Evolutionary conservation across 2,888 invertebrate species (phyloP).

Genomic region (Drosophila falleni): DNA sequence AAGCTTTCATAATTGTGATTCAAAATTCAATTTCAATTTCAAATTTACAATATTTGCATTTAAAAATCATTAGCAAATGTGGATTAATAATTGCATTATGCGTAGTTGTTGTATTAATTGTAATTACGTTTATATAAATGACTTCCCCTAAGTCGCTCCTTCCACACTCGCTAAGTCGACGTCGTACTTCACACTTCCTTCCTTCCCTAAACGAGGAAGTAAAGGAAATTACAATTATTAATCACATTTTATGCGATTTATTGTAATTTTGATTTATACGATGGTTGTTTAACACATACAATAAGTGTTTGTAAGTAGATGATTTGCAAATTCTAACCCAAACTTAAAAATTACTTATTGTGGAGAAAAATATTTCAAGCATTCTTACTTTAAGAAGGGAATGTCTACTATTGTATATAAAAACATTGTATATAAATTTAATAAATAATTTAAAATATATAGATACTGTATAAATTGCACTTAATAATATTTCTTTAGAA

Average conservation of each 20-base stretch:
- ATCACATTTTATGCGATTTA: slow-evolving; percentile 57
- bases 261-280: slow-evolving; percentile 66
- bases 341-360: slow-evolving; percentile 8
- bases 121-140: slow-evolving; percentile 34
- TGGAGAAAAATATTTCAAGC: not conserved
- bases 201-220: not conserved
- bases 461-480: not conserved
- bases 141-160: not conserved
- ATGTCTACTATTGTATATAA: too few relatives aligned
- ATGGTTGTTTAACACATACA: slow-evolving; percentile 5
- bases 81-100: slow-evolving; percentile 32
- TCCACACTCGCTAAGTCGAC: not conserved
- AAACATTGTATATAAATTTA: not conserved
- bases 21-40: slow-evolving; percentile 37
- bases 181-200: slow-evolving; percentile 21
- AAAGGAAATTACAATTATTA: slow-evolving; percentile 70
- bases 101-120: slow-evolving; percentile 27
- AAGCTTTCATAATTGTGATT: slow-evolving; percentile 1
- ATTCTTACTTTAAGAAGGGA: too few relatives aligned
- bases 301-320: slow-evolving; percentile 3
- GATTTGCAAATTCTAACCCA: not conserved
- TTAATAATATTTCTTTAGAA: not conserved
- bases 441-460: too few relatives aligned
- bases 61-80: slow-evolving; percentile 13
- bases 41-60: slow-evolving; percentile 34